phyloP scores from a whole-genome alignment of 2,113 vertebrate genomes.

The Mugil cephalus region DNA sequence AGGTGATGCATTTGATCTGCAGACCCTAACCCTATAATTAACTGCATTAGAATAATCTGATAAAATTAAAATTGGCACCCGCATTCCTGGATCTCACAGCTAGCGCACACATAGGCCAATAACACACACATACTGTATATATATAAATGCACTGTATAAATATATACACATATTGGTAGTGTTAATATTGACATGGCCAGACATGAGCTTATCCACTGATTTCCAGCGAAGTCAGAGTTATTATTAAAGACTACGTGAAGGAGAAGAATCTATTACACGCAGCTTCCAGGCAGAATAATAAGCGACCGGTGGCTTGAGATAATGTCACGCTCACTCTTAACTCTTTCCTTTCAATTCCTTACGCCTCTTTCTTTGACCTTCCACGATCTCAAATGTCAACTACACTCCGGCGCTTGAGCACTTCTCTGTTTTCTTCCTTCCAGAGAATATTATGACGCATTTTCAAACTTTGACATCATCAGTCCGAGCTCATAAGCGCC shows the following conservation, averaged over 20 bases:
- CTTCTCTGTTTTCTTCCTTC: background rate
- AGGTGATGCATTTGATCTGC: background rate
- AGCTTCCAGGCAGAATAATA: constrained; percentile 56
- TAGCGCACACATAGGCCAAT: constrained; percentile 12
- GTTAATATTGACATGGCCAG: constrained; percentile 53
- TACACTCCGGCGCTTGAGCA: background rate
- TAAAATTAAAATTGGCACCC: constrained; percentile 16
- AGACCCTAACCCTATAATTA: constrained; percentile 9
- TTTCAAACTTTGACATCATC: constrained; percentile 24
- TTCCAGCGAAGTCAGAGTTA: constrained; percentile 41
- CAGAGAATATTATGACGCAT: constrained; percentile 3
- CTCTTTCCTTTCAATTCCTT: background rate
- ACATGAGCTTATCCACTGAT: constrained; percentile 50
- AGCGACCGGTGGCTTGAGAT: constrained; percentile 34
- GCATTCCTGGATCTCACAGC: background rate
- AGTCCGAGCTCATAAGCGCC: constrained; percentile 2
- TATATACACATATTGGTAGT: constrained; percentile 4
- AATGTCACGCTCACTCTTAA: constrained; percentile 26
- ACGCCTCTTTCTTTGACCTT: background rate
- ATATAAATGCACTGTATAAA: background rate
- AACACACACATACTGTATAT: background rate
- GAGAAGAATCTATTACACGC: constrained; percentile 53
- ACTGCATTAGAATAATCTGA: constrained; percentile 23
- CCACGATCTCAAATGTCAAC: constrained; percentile 5
- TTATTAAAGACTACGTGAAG: constrained; percentile 45